Evolutionary conservation across 2,113 vertebrate species (phyloP).

Genomic region (Erythrocercus mccallii): DNA sequence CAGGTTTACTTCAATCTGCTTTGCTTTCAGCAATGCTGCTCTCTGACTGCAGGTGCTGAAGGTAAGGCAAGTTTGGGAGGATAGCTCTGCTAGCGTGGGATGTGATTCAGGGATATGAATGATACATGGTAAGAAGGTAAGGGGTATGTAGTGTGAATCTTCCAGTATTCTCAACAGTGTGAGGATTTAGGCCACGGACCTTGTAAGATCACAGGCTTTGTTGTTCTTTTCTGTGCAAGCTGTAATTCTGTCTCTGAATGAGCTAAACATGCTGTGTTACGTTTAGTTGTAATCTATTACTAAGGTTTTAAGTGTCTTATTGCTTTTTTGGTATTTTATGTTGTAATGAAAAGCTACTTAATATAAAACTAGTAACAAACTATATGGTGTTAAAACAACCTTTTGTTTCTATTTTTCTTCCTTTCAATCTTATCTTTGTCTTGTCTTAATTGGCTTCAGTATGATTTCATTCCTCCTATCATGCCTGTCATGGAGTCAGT

Average conservation of each 20-base stretch:
- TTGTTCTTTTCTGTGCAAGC: neutral
- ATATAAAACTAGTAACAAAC: neutral
- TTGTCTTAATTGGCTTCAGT: constrained; percentile 92
- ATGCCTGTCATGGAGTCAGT: constrained; percentile 87
- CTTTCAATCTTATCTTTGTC: constrained; percentile 76
- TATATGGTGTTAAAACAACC: neutral
- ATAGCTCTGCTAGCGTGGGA: neutral
- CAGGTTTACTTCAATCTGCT: neutral
- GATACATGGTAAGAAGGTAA: neutral
- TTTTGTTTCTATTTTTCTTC: constrained; percentile 60
- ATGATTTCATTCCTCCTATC: constrained; percentile 91
- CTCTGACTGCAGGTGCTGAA: neutral
- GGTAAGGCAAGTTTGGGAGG: neutral
- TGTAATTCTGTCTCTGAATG: neutral
- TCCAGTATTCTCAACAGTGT: neutral
- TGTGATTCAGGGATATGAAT: neutral
- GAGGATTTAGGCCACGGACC: neutral
- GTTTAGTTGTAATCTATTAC: neutral
- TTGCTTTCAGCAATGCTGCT: neutral
- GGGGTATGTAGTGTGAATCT: neutral
- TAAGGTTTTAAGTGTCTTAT: neutral
- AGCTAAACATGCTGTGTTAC: neutral
- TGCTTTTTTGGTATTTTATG: neutral
- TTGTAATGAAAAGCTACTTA: neutral
- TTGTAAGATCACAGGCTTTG: neutral